Evolutionary conservation across 2,113 vertebrate species (phyloP).

Genomic region (Sula dactylatra): DNA sequence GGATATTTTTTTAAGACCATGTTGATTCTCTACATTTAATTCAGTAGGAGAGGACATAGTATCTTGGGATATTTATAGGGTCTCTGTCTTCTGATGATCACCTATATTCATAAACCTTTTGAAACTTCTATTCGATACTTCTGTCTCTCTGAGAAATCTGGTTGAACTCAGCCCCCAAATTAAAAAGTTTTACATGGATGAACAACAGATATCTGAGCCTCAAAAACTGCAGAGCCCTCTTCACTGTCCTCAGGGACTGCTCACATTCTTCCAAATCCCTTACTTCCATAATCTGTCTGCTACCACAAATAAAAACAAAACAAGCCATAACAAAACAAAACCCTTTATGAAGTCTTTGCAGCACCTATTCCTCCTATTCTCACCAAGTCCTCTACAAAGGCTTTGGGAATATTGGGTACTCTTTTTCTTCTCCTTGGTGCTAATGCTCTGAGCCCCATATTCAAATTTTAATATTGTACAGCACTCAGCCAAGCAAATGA

Average conservation of each 20-base stretch:
- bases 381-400: neutral
- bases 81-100: neutral
- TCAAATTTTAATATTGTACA: slow-evolving; percentile 3
- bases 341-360: neutral
- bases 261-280: neutral
- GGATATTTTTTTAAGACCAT: neutral
- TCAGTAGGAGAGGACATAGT: neutral
- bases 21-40: neutral
- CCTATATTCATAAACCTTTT: neutral
- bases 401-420: neutral
- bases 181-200: neutral
- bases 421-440: neutral
- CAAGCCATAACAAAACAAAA: neutral
- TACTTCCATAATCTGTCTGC: neutral
- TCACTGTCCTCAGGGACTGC: neutral
- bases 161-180: neutral
- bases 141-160: neutral
- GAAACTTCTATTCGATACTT: neutral
- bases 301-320: neutral
- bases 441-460: neutral
- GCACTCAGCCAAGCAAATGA: neutral
- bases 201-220: neutral
- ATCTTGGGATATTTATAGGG: neutral
- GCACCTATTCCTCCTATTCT: neutral
- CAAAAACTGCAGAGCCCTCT: neutral